Evolutionary conservation across 2,797 vertebrate genomes (phyloP), one percentile per base, ranked within the genome.

Genomic region (Hephaestus fuliginosus): DNA sequence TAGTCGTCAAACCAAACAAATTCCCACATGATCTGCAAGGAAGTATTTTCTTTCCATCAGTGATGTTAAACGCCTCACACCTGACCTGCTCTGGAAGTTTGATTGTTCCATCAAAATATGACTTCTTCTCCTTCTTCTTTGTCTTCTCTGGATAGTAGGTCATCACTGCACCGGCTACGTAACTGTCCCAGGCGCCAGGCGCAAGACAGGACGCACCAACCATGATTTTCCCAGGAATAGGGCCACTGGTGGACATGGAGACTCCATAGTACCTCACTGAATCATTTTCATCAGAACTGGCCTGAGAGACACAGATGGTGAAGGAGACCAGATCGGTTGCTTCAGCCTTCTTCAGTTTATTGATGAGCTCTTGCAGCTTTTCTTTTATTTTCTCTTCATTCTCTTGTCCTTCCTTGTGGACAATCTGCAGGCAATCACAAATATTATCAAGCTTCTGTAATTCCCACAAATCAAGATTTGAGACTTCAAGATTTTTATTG

Each of bases 41-140:
- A 30, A 0, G 0, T 20, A 8, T 51, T 25, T 0, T 0, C 0
- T 0, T 0, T 10, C 0, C 0, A 0, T 1, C 0, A 0, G 5
- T 10, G 6, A 88, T 0, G 4, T 0, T 36, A 22, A 70, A 84
- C 0, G 78, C 64, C 25, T 78, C 1, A 13, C 51, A 86, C 14
- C 17, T 64, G 6, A 78, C 60, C 7, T 3, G 0, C 1, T 0
- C 0, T 41, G 67, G 67, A 43, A 87, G 33, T 20, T 7, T 4
- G 36, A 84, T 28, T 25, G 88, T 88, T 62, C 74, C 84, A 74
- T 89, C 74, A 73, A 81, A 86, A 22, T 64, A 0, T 9, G 0
- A 0, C 0, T n/a, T 67, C 12, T 55, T 69, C 0, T 0, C 0
- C 0, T 44, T 41, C 0, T 5, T 0, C 12, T 55, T 69, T 0